Base-by-base conservation (phyloP, 2,888 invertebrate genomes). In the Nomada goodeniana region DNA sequence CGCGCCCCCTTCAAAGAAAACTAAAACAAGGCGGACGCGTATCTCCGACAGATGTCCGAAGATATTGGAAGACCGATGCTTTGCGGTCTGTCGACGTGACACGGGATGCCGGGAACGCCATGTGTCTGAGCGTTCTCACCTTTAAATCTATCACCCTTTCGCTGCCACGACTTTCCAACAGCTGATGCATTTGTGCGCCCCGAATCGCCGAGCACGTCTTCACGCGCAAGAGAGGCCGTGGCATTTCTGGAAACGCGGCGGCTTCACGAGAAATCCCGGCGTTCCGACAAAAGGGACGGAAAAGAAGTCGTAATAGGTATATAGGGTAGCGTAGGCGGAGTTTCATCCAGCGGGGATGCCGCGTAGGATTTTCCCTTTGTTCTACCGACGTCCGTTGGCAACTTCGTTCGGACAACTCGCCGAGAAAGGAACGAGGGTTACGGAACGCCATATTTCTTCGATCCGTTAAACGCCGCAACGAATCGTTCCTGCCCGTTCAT, bases 241-340 rank as follows among this genome's bases (percentile, higher is more conserved):
- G 53, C 18, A 47, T 60, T 71, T 53, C 36, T 44, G 29, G 53
- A 65, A 80, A 9, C 42, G 53, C 36, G 47, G 1, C 2, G 15
- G 47, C 26, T 71, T 20, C 69, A 52, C 10, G 13, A 61, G 29
- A 23, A 80, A 90, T 86, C 85, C 85, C 63, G 70, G 83, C 76
- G 80, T 64, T 83, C 89, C 87, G 89, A 90, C 89, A 88, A 90
- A 90, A 88, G 87, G 72, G 55, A 72, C 60, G 79, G 75, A 71
- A 83, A 90, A 89, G 88, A 88, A 89, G 86, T 86, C 85, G 88
- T 91, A 91, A 90, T 89, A 89, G 15, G 15, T 47, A 47, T 13
- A 15, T 15, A 91, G 86, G 86, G 89, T 83, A 84, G 85, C 84
- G 89, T 90, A 83, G 91, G 91, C 90, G 92, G 90, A 79, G 90